Evolutionary conservation across 2,113 vertebrate species (phyloP).

Genomic region (Siniperca chuatsi): DNA sequence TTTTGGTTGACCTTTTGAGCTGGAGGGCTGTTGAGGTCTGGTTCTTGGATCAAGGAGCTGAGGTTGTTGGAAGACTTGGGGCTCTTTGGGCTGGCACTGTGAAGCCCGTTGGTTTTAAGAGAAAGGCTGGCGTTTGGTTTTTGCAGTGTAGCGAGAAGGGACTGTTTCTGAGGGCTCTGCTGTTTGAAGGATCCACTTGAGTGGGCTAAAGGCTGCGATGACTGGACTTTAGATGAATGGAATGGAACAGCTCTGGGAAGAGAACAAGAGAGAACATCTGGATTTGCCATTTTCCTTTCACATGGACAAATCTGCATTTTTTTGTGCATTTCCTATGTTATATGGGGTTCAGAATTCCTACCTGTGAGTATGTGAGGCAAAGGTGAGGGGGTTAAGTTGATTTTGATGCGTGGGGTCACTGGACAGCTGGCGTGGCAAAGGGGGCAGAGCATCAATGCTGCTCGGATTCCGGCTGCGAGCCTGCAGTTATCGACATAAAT

Average conservation of each 20-base stretch:
- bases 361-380: conserved; percentile 79
- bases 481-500: conserved; percentile 99
- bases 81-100: conserved; percentile 56
- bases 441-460: conserved; percentile 86
- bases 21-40: conserved; percentile 28
- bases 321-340: background rate
- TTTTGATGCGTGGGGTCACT: conserved; percentile 81
- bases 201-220: conserved; percentile 60
- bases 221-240: conserved; percentile 77
- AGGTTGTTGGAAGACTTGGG: conserved; percentile 67
- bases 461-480: conserved; percentile 88
- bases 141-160: conserved; percentile 57
- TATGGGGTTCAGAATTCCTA: conserved; percentile 48
- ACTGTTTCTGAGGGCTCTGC: conserved; percentile 72
- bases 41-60: conserved; percentile 24
- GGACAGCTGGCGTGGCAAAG: conserved; percentile 80
- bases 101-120: conserved; percentile 73
- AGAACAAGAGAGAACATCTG: conserved; percentile 1
- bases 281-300: background rate
- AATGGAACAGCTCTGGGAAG: conserved; percentile 81
- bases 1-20: conserved; percentile 50
- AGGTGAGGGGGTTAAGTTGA: conserved; percentile 80
- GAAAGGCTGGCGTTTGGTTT: conserved; percentile 65
- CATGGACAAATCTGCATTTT: background rate
- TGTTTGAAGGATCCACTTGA: conserved; percentile 69